phyloP scores from a whole-genome alignment of 2,888 invertebrate genomes.

The Steinernema hermaphroditum region DNA sequence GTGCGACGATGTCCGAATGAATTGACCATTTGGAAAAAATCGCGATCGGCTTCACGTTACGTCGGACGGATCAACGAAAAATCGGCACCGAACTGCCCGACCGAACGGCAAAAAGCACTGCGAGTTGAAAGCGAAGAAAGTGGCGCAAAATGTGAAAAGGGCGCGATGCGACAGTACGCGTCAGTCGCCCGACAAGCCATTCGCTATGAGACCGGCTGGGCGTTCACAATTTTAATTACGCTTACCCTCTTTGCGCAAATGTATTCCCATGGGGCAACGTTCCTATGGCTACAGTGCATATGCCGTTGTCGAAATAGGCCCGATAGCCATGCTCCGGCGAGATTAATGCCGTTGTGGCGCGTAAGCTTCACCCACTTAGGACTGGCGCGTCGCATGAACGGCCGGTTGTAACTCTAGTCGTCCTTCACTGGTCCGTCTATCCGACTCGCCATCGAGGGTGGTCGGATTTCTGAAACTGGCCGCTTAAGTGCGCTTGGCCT shows the following conservation, averaged over 20 bases:
- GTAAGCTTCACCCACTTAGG: not conserved
- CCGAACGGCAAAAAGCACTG: no score
- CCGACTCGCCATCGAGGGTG: not conserved
- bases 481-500: conserved; percentile 4
- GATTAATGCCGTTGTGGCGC: not conserved
- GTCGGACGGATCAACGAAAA: conserved; percentile 11
- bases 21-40: no score
- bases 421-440: not conserved
- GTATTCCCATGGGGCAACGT: conserved; percentile 19
- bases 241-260: not conserved
- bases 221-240: not conserved
- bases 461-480: not conserved
- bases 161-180: no score
- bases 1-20: conserved; percentile 37
- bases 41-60: not conserved
- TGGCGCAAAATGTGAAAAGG: no score
- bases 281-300: conserved; percentile 27
- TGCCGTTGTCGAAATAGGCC: conserved; percentile 20
- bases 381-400: not conserved
- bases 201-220: not conserved
- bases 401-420: not conserved
- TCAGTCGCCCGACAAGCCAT: no score
- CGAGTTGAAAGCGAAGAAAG: no score
- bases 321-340: not conserved
- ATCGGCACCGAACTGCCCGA: not conserved